A percentile compares a stretch with the other conserved stretches of the same genome.
Evolutionary conservation across 2,888 invertebrate genomes (phyloP).

Genomic region (Apocheima hispidaria): DNA sequence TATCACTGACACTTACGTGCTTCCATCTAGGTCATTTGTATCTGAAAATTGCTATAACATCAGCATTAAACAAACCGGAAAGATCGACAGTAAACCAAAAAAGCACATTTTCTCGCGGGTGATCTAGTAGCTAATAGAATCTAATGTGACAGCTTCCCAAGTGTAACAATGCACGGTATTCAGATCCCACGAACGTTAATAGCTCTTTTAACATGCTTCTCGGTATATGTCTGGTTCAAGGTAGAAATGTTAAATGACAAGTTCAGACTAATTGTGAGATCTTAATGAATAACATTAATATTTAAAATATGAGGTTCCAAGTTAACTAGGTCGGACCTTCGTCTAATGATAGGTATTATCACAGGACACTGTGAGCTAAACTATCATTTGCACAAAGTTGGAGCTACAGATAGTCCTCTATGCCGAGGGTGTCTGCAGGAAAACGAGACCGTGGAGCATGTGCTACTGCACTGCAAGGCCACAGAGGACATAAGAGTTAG

Average conservation of each 20-base stretch:
- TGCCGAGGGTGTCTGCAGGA: too few relatives aligned
- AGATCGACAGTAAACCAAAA: conserved; percentile 1
- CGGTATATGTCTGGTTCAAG: conserved; percentile 67
- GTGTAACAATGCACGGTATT: conserved; percentile 55
- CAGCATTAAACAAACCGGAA: conserved; percentile 22
- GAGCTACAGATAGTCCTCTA: too few relatives aligned
- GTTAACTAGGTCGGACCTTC: too few relatives aligned
- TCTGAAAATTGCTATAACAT: neutral
- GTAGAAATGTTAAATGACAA: conserved; percentile 42
- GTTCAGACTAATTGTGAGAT: conserved; percentile 36
- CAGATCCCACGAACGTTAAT: conserved; percentile 60
- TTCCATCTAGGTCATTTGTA: conserved; percentile 21
- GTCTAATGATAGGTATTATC: too few relatives aligned
- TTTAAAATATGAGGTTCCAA: too few relatives aligned
- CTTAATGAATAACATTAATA: conserved; percentile 22
- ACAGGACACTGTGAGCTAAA: too few relatives aligned
- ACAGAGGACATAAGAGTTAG: too few relatives aligned
- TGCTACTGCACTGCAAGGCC: too few relatives aligned
- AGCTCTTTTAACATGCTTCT: conserved; percentile 46
- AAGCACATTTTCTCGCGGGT: conserved; percentile 25
- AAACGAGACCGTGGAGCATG: too few relatives aligned
- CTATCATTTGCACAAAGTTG: too few relatives aligned
- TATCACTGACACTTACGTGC: conserved; percentile 7
- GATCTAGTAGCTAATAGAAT: conserved; percentile 29
- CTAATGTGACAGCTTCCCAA: conserved; percentile 33